phyloP scores from a whole-genome alignment of 2,888 invertebrate genomes.

The Nymphalis c-album region DNA sequence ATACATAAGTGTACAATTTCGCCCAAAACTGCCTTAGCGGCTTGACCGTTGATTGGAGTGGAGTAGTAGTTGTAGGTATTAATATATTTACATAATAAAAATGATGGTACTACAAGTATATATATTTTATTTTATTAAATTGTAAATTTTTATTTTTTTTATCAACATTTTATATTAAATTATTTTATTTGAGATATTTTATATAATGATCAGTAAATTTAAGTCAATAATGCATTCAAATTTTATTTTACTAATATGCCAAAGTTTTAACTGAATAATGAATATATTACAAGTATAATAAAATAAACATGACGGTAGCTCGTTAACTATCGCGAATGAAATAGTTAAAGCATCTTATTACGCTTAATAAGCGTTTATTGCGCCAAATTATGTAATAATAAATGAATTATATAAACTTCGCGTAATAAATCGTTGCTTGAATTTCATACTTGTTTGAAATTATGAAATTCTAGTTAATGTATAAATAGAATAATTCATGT shows the following conservation, averaged over 20 bases:
- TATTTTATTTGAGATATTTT: too few species aligned
- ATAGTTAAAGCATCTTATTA: slow-evolving; percentile 35
- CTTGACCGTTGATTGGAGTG: too few species aligned
- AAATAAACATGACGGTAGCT: slow-evolving; percentile 6
- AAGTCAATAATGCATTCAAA: not conserved
- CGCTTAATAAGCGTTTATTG: slow-evolving; percentile 39
- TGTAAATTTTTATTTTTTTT: too few species aligned
- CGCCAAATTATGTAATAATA: slow-evolving; percentile 37
- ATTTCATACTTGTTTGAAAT: slow-evolving; percentile 19
- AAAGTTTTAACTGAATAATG: not conserved
- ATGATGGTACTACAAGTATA: too few species aligned
- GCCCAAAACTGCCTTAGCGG: too few species aligned
- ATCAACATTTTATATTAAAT: too few species aligned
- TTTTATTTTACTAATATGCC: not conserved
- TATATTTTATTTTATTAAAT: too few species aligned
- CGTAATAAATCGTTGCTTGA: slow-evolving; percentile 16
- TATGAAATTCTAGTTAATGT: slow-evolving; percentile 25
- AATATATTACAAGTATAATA: slow-evolving; percentile 8
- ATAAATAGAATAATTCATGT: slow-evolving; percentile 20
- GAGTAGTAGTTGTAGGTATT: too few species aligned
- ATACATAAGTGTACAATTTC: too few species aligned
- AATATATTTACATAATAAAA: too few species aligned
- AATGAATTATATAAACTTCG: slow-evolving; percentile 35
- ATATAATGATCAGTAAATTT: not conserved
- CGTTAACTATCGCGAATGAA: slow-evolving; percentile 27